Percentiles rank a stretch among this genome's conserved stretches.
phyloP scores from a whole-genome alignment of 2,888 invertebrate species.

The Cephus rjabovi region DNA sequence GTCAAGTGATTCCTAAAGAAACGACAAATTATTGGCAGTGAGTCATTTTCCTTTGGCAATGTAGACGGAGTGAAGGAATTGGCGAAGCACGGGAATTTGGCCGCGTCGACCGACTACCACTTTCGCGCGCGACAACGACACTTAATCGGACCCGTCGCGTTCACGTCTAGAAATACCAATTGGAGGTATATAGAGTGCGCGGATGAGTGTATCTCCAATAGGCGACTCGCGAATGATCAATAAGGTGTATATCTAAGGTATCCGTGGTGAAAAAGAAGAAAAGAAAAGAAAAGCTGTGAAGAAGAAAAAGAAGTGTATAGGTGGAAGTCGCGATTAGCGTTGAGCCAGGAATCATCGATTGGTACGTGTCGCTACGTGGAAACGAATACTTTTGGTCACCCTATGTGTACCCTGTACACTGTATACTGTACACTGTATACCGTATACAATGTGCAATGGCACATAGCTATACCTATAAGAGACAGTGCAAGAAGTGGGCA shows the following conservation, averaged over 20 bases:
- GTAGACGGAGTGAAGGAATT: neutral
- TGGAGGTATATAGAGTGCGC: neutral
- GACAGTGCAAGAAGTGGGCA: constrained; percentile 59
- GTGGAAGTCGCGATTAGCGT: constrained; percentile 6
- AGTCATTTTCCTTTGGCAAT: neutral
- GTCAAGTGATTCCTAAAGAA: neutral
- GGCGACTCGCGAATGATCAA: neutral
- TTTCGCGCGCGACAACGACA: neutral
- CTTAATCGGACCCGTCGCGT: neutral
- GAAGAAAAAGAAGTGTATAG: neutral
- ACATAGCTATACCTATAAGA: constrained; percentile 36
- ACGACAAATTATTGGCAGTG: neutral
- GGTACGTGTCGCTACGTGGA: constrained; percentile 25
- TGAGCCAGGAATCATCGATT: constrained; percentile 1
- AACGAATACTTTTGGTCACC: constrained; percentile 35
- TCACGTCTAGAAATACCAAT: neutral
- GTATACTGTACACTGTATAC: neutral
- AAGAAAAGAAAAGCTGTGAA: neutral
- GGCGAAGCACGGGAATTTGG: neutral
- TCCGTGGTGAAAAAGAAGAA: neutral
- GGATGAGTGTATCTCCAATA: neutral
- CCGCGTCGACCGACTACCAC: neutral
- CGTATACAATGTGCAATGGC: constrained; percentile 33
- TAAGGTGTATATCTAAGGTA: neutral
- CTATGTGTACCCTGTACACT: constrained; percentile 5